These are phyloP conservation scores for Hydrozoanthus tunicans DNA, from an alignment of 64 coral and sea anemone species.

Conservation along the genomic window DNA sequence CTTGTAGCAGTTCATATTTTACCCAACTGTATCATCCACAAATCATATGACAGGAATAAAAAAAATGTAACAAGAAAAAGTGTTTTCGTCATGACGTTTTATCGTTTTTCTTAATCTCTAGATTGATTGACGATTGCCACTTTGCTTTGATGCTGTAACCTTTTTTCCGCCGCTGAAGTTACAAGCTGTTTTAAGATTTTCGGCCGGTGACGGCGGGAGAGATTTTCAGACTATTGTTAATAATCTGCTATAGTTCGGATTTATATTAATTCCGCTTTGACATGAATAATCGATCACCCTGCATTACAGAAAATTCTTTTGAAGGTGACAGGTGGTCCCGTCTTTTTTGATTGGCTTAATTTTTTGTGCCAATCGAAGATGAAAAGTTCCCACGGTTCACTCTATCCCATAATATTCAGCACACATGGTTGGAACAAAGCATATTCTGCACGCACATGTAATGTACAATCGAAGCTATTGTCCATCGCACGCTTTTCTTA, in stretches of 20 bases:
- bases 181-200: slow-evolving; percentile 36
- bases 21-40: neutral
- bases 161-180: neutral
- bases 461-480: slow-evolving; percentile 34
- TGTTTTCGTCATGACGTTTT: neutral
- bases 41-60: neutral
- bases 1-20: neutral
- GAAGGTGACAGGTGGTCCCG: slow-evolving; percentile 42
- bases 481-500: slow-evolving; percentile 44
- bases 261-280: slow-evolving; percentile 22
- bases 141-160: neutral
- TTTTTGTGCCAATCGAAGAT: neutral
- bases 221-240: neutral
- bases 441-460: slow-evolving; percentile 50
- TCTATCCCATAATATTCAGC: slow-evolving; percentile 36
- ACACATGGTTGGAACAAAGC: slow-evolving; percentile 49
- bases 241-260: neutral
- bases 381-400: slow-evolving; percentile 53
- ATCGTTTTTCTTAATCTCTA: slow-evolving; percentile 15
- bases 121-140: neutral
- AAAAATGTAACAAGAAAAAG: neutral
- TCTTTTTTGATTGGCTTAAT: slow-evolving; percentile 40
- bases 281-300: slow-evolving; percentile 39
- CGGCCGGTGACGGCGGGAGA: neutral
- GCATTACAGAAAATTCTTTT: slow-evolving; percentile 49